phyloP scores from a whole-genome alignment of 1,140 invertebrate species.

The Augochlora pura region DNA sequence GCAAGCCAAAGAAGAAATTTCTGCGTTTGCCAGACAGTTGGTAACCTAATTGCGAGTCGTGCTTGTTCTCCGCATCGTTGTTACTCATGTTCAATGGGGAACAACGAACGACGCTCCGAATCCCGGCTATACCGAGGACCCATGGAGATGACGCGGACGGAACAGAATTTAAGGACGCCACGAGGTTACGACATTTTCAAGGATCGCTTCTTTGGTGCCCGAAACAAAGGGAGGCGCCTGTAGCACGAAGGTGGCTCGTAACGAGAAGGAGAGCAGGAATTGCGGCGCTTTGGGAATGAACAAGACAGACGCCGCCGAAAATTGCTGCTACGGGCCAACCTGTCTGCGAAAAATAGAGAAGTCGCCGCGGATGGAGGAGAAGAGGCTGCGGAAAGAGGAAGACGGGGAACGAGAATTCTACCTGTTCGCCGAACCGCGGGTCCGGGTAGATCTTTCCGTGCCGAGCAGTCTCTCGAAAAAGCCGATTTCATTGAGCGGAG shows the following conservation, averaged over 20 bases:
- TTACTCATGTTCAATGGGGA: not conserved
- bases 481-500: constrained; percentile 56
- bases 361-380: not conserved
- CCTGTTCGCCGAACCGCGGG: constrained; percentile 41
- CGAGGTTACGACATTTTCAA: constrained; percentile 49
- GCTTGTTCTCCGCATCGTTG: not conserved
- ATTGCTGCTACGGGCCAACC: constrained; percentile 53
- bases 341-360: constrained; percentile 62
- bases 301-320: constrained; percentile 39
- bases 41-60: no score
- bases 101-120: constrained; percentile 1
- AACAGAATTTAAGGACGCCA: constrained; percentile 35
- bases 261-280: constrained; percentile 23
- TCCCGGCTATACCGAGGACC: not conserved
- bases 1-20: no score
- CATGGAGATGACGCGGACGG: constrained; percentile 20
- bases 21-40: no score
- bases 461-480: constrained; percentile 35
- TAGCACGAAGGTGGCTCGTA: constrained; percentile 30
- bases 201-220: constrained; percentile 38
- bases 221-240: constrained; percentile 58
- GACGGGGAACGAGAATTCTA: constrained; percentile 45
- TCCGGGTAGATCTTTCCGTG: constrained; percentile 11
- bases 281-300: constrained; percentile 1
- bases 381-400: constrained; percentile 4